Evolutionary conservation across 2,113 vertebrate species (phyloP), one percentile per base, ranked within the genome.

Genomic region (Marmota monax): DNA sequence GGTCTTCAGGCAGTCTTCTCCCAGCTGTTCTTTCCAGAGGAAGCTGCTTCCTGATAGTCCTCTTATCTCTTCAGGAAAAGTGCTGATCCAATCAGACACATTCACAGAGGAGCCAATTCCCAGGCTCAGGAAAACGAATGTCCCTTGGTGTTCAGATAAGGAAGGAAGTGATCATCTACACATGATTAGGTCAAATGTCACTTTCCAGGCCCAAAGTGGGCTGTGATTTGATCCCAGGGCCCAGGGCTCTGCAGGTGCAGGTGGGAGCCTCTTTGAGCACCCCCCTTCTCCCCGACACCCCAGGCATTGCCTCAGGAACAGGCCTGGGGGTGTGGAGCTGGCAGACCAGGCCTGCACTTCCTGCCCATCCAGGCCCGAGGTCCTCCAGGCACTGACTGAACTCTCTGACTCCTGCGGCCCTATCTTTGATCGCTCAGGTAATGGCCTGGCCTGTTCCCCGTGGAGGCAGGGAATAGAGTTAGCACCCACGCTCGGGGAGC

Each of bases 401-500:
- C 92, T 32, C 74, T 89, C 77, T 17, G 77, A 61, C 87, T 89
- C 84, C 34, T 1, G 1, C n/a, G 23, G 95, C 90, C 96, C 98
- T 97, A 88, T 97, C 98, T 98, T 97, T 98, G 98, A 99, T 98
- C 97, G 94, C 90, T 97, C 90, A 96, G 97, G 98, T 98, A 98
- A 99, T 98, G 98, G 98, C 96, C 98, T 98, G 98, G 96, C 98
- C 97, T 98, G 98, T 89, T 76, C 70, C 95, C 22, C 0, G 12
- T 7, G 11, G 84, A 95, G 96, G 82, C 96, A 88, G 96, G 92
- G 97, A 99, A 99, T 99, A 99, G 99, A 99, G 99, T 99, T 99
- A 99, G 98, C 99, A 99, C 97, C 97, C 98, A 99, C 98, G 99
- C 98, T 99, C 99, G 94, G 98, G 98, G 98, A 99, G 98, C 98